Percentiles rank a stretch among this genome's conserved stretches.
Evolutionary conservation across 2,113 vertebrate genomes (phyloP).

Genomic region (Tamias sibiricus): DNA sequence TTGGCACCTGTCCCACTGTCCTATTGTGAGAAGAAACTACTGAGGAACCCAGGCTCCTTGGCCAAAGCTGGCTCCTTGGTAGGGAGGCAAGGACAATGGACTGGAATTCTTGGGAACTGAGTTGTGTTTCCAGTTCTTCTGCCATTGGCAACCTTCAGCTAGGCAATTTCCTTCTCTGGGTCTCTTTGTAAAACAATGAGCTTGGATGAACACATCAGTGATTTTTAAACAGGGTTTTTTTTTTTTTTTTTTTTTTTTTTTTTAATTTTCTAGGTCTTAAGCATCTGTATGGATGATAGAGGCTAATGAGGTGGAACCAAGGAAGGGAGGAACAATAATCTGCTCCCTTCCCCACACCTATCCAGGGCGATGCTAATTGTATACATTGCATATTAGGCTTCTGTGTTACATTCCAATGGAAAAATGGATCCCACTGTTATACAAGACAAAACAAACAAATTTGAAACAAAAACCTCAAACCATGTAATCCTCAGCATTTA

Average conservation of each 20-base stretch:
- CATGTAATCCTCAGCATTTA: constrained; percentile 17
- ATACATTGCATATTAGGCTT: background rate
- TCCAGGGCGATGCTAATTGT: background rate
- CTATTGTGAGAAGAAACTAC: background rate
- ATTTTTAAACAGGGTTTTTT: background rate
- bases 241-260: no score
- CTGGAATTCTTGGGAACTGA: background rate
- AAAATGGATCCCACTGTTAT: background rate
- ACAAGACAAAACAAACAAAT: constrained; percentile 50
- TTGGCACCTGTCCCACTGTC: background rate
- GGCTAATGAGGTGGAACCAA: background rate
- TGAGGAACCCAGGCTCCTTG: background rate
- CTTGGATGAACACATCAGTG: background rate
- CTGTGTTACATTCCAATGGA: background rate
- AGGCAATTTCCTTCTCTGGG: background rate
- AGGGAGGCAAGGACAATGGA: rapidly evolving
- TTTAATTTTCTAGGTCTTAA: no score
- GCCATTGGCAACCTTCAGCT: background rate
- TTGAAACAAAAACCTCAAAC: constrained; percentile 38
- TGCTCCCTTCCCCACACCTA: background rate
- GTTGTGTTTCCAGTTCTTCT: background rate
- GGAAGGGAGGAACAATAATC: background rate
- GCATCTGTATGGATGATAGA: background rate
- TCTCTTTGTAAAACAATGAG: background rate
- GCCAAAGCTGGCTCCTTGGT: background rate